A percentile compares a stretch with the other conserved stretches of the same genome.
Conservation (phyloP, 2,888 invertebrate genomes). For the Mythimna albipuncta region DNA sequence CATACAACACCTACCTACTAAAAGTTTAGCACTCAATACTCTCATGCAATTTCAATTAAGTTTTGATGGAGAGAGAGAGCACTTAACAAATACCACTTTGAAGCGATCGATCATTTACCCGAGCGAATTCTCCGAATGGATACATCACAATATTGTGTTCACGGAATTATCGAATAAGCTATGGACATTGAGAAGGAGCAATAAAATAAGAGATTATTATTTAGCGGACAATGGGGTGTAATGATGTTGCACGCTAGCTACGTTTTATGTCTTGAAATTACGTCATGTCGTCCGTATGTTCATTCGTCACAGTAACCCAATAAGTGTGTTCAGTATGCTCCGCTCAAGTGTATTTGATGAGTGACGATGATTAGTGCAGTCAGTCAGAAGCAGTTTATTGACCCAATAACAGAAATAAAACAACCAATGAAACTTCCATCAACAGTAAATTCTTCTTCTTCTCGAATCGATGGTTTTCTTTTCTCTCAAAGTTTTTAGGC, state of each 20-base stretch:
- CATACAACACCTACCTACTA: background rate
- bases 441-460: constrained; percentile 21
- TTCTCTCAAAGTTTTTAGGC: no score
- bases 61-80: constrained; percentile 16
- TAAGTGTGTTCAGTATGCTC: background rate
- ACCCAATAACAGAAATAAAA: constrained; percentile 1
- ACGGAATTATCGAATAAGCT: background rate
- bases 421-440: constrained; percentile 9
- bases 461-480: no score
- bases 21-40: background rate
- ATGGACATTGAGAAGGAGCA: background rate
- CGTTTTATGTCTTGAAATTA: background rate
- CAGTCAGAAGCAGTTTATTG: constrained; percentile 10
- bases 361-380: constrained; percentile 3
- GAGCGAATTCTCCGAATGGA: constrained; percentile 22
- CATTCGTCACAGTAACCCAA: constrained; percentile 8
- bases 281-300: background rate
- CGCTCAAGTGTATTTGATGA: background rate
- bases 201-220: background rate
- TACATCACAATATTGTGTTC: constrained; percentile 7
- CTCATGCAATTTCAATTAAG: constrained; percentile 25
- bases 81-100: constrained; percentile 29
- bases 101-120: constrained; percentile 37
- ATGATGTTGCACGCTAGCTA: background rate
- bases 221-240: background rate